Evolutionary conservation across 2,888 invertebrate species (phyloP).

Genomic region (Muschampia plurimacula): DNA sequence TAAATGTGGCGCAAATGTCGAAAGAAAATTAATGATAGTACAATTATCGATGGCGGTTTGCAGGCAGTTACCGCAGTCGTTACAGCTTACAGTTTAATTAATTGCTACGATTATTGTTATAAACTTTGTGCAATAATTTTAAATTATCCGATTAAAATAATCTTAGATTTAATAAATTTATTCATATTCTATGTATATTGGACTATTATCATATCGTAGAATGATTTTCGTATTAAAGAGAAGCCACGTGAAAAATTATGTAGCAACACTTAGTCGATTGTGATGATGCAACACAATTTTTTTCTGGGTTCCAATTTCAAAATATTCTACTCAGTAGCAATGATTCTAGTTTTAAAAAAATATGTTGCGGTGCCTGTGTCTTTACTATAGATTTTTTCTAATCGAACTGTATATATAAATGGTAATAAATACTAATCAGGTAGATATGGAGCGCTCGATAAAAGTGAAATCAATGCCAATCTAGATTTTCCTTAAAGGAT

Average conservation of each 20-base stretch:
- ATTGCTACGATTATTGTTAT: constrained; percentile 24
- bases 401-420: not conserved
- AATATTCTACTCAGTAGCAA: too few species aligned
- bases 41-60: constrained; percentile 33
- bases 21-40: constrained; percentile 37
- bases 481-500: constrained; percentile 6
- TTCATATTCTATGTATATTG: not conserved
- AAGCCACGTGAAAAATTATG: too few species aligned
- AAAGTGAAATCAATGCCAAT: constrained; percentile 11
- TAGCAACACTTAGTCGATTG: too few species aligned
- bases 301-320: too few species aligned
- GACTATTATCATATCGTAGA: too few species aligned
- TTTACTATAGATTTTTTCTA: not conserved
- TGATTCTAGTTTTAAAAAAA: too few species aligned
- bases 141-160: not conserved
- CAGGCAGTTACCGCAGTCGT: constrained; percentile 23
- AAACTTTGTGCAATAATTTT: not conserved
- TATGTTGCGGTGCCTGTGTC: too few species aligned
- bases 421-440: not conserved
- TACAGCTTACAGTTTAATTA: constrained; percentile 24
- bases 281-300: too few species aligned
- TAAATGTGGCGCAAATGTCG: constrained; percentile 34
- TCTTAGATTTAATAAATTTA: not conserved
- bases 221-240: too few species aligned
- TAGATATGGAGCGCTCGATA: not conserved